Percentiles rank a stretch among this genome's conserved stretches.
Conservation (phyloP, 2,888 invertebrate genomes). For the Athrips mouffetella region DNA sequence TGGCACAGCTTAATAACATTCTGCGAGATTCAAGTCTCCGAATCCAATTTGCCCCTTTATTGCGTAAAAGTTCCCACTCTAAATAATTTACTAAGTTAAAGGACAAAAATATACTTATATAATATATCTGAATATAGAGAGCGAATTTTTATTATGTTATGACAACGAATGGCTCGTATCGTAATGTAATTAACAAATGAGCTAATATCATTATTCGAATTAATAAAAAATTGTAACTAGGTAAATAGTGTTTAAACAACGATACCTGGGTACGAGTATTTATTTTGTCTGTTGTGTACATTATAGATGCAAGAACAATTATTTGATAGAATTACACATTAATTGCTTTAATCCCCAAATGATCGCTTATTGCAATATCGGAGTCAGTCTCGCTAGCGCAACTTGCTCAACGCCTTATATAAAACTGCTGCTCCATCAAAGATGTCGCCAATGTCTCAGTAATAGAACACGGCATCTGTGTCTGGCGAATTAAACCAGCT, state of each 20-base stretch:
- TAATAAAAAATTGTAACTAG: too few species aligned
- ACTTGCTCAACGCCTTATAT: slow-evolving; percentile 75
- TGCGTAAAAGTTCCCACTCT: background rate
- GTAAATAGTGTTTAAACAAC: too few species aligned
- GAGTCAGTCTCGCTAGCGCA: slow-evolving; percentile 51
- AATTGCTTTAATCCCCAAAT: slow-evolving; percentile 4
- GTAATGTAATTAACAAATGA: too few species aligned
- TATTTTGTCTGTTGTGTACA: too few species aligned
- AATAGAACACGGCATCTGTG: slow-evolving; percentile 46
- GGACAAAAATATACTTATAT: too few species aligned
- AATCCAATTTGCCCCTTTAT: slow-evolving; percentile 7
- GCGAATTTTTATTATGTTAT: too few species aligned
- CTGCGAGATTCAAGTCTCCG: slow-evolving; percentile 3
- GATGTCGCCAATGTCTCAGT: slow-evolving; percentile 60
- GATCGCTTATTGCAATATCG: slow-evolving; percentile 45
- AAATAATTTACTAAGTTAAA: slow-evolving; percentile 1
- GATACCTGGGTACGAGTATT: too few species aligned
- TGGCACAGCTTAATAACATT: slow-evolving; percentile 1
- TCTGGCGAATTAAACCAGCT: slow-evolving; percentile 29
- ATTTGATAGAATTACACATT: slow-evolving; percentile 3
- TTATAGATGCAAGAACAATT: slow-evolving; percentile 2
- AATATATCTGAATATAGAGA: too few species aligned
- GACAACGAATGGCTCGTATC: too few species aligned
- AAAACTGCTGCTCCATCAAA: slow-evolving; percentile 69
- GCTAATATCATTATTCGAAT: too few species aligned